phyloP scores from a whole-genome alignment of 2,113 vertebrate species.

The Ctenomys sociabilis region DNA sequence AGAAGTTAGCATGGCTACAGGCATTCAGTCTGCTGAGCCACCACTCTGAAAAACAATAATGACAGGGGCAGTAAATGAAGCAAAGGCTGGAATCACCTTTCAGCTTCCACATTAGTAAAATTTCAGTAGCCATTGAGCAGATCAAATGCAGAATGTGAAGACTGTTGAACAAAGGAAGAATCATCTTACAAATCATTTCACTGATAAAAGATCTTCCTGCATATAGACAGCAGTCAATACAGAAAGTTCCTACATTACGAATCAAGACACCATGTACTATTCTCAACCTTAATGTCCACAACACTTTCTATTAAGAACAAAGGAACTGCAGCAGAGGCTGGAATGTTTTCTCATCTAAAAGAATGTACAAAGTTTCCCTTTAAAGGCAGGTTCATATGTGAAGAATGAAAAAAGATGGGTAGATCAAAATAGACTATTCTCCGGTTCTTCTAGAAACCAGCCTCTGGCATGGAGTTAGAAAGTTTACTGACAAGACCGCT shows the following conservation, averaged over 20 bases:
- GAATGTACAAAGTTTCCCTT: conserved; percentile 38
- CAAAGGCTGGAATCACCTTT: conserved; percentile 31
- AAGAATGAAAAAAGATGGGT: conserved; percentile 50
- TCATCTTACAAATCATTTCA: conserved; percentile 42
- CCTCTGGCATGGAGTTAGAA: conserved; percentile 33
- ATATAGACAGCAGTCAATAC: background rate
- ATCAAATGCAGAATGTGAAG: conserved; percentile 63
- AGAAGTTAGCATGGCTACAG: conserved; percentile 63
- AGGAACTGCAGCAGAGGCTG: background rate
- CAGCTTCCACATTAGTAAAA: conserved; percentile 46
- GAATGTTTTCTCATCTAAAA: conserved; percentile 38
- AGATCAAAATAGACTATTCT: background rate
- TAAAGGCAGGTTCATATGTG: background rate
- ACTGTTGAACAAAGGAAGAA: conserved; percentile 37
- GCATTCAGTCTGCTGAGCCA: conserved; percentile 34
- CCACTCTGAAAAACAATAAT: background rate
- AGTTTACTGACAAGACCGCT: background rate
- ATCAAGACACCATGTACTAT: conserved; percentile 22
- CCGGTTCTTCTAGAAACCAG: background rate
- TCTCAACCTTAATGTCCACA: background rate
- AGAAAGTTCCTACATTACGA: conserved; percentile 34
- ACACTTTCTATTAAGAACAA: conserved; percentile 45
- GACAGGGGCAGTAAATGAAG: background rate
- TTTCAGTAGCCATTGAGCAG: conserved; percentile 52
- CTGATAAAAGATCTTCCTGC: conserved; percentile 44